A percentile compares a stretch with the other conserved stretches of the same genome.
phyloP scores from a whole-genome alignment of 2,113 vertebrate genomes.

The Progne subis region DNA sequence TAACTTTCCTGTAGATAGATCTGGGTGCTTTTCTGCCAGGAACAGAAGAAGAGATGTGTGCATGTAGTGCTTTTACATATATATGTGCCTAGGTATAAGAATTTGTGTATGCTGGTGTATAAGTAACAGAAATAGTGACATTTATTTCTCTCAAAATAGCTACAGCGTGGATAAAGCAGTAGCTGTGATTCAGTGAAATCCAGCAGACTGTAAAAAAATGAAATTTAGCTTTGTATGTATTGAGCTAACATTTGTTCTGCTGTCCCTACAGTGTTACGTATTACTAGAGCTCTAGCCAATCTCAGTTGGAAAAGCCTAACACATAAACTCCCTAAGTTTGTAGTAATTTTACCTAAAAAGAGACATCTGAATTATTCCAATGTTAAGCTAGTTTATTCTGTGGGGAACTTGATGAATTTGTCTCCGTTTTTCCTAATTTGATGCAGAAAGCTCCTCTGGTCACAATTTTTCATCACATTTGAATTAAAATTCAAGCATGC shows the following conservation, averaged over 20 bases:
- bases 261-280: not conserved
- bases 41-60: not conserved
- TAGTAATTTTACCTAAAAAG: not conserved
- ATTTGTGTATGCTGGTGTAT: not conserved
- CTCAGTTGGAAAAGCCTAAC: not conserved
- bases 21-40: not conserved
- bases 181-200: not conserved
- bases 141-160: not conserved
- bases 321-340: not conserved
- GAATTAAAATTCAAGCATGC: not conserved
- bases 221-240: not conserved
- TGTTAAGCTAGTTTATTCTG: not conserved
- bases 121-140: not conserved
- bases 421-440: not conserved
- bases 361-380: not conserved
- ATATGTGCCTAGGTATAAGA: not conserved
- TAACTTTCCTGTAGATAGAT: slow-evolving; percentile 1
- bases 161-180: not conserved
- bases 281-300: not conserved
- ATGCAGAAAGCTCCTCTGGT: not conserved
- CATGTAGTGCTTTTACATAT: not conserved
- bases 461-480: not conserved
- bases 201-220: not conserved
- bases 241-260: not conserved
- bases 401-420: not conserved